Evolutionary conservation across 2,888 invertebrate species (phyloP).

Genomic region (Aphidius colemani): DNA sequence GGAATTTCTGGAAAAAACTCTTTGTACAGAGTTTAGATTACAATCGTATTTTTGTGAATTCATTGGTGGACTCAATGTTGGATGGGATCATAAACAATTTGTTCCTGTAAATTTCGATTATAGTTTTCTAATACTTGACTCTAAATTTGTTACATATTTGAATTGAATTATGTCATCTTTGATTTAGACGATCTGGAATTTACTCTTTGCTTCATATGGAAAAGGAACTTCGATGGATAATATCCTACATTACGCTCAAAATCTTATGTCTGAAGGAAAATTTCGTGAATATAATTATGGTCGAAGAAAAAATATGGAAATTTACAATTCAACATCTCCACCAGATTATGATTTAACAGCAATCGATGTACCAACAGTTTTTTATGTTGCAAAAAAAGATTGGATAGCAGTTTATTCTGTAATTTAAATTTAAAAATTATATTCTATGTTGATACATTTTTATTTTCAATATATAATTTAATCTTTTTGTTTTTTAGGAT

Average conservation of each 20-base stretch:
- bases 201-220: no score
- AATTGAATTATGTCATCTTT: no score
- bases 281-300: constrained; percentile 78
- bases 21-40: no score
- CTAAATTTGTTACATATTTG: no score
- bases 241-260: constrained; percentile 72
- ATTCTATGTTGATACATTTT: constrained; percentile 51
- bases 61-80: no score
- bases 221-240: constrained; percentile 74
- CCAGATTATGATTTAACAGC: constrained; percentile 69
- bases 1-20: no score
- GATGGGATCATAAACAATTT: no score
- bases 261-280: constrained; percentile 63
- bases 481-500: constrained; percentile 62
- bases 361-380: constrained; percentile 68
- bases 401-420: constrained; percentile 74
- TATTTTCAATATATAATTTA: constrained; percentile 27
- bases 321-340: constrained; percentile 66
- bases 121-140: no score
- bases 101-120: no score
- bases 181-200: no score
- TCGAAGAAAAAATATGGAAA: constrained; percentile 62
- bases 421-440: constrained; percentile 62
- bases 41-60: no score
- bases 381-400: constrained; percentile 75